Evolutionary conservation across 2,113 vertebrate genomes (phyloP).

Genomic region (Onychostoma macrolepis): DNA sequence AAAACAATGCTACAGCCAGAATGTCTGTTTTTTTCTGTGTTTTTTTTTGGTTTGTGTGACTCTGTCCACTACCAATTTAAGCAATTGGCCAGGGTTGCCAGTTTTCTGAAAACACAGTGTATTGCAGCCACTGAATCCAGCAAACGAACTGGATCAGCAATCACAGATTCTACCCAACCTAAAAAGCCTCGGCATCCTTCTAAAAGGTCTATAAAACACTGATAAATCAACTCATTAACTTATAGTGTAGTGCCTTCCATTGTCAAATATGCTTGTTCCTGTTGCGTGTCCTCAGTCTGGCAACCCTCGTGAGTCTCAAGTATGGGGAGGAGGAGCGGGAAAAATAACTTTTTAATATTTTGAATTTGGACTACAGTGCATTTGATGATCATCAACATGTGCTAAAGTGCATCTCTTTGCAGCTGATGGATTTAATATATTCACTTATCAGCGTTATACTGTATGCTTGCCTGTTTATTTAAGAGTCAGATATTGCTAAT

Average conservation of each 20-base stretch:
- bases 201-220: not conserved
- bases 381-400: not conserved
- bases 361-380: not conserved
- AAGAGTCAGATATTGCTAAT: not conserved
- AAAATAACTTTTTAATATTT: not conserved
- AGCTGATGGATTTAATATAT: not conserved
- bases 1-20: no score
- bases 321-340: not conserved
- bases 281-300: not conserved
- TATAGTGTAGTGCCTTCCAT: not conserved
- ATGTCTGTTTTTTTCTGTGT: no score
- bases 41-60: no score
- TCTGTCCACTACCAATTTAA: not conserved
- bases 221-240: not conserved
- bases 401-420: not conserved
- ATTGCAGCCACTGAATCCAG: no score
- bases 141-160: no score
- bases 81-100: not conserved
- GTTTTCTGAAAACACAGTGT: not conserved
- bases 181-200: not conserved
- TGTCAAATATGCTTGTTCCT: not conserved
- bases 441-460: not conserved
- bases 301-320: not conserved
- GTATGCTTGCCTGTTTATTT: not conserved
- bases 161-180: no score